Conservation (phyloP, 2,113 vertebrate genomes). For the Cyprinus carpio region DNA sequence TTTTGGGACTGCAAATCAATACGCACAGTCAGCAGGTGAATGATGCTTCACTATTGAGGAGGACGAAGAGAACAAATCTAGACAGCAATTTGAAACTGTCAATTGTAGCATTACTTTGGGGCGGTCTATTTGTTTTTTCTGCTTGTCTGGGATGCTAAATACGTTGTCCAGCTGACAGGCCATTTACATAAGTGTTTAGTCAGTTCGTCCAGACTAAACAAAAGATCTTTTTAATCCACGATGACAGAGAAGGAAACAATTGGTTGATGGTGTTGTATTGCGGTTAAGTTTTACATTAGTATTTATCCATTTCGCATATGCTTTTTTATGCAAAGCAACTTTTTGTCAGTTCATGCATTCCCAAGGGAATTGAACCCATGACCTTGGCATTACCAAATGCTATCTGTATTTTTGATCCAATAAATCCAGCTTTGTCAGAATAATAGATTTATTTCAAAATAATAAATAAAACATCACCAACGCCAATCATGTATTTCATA, state of each 20-base stretch:
- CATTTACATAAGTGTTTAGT: conserved; percentile 49
- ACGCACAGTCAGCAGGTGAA: conserved; percentile 66
- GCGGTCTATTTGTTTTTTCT: conserved; percentile 22
- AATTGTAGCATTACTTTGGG: conserved; percentile 50
- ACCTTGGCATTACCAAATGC: not conserved
- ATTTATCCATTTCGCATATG: not conserved
- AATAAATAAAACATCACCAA: not conserved
- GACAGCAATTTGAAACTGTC: conserved; percentile 54
- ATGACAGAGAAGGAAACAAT: not conserved
- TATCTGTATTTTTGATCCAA: not conserved
- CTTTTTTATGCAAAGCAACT: not conserved
- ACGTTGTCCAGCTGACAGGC: conserved; percentile 16
- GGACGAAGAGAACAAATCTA: conserved; percentile 60
- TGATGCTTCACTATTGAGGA: conserved; percentile 62
- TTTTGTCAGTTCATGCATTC: not conserved
- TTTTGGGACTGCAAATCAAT: conserved; percentile 65
- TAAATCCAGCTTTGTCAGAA: not conserved
- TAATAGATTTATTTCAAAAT: not conserved
- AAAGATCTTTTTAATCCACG: not conserved
- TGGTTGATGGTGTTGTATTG: not conserved
- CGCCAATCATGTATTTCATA: not conserved
- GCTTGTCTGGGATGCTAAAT: conserved; percentile 7
- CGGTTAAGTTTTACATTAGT: not conserved
- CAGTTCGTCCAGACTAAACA: conserved; percentile 1
- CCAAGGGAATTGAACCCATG: not conserved